Percentiles rank a stretch among this genome's conserved stretches.
Evolutionary conservation across 2,113 vertebrate species (phyloP).

Genomic region (Dipodomys spectabilis): DNA sequence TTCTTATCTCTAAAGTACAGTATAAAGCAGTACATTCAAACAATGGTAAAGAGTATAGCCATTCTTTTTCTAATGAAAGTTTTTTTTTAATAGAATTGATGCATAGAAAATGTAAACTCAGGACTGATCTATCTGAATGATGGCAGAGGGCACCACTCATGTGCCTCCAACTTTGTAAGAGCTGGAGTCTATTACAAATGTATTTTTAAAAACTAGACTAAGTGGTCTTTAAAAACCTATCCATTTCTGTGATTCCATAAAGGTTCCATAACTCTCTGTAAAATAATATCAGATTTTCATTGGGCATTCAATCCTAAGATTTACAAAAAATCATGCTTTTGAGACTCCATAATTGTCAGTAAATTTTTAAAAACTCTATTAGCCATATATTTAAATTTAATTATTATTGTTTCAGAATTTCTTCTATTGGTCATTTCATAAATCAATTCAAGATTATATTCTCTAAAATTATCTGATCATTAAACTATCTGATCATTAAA

Average conservation of each 20-base stretch:
- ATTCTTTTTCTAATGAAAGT: background rate
- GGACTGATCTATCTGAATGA: background rate
- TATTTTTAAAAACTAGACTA: background rate
- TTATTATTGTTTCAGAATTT: slow-evolving; percentile 22
- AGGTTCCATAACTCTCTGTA: background rate
- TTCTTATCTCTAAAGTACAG: background rate
- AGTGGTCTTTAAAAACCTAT: background rate
- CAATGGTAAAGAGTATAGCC: background rate
- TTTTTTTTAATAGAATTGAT: background rate
- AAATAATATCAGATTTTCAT: background rate
- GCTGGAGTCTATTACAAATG: background rate
- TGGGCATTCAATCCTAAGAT: background rate
- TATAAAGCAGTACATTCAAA: background rate
- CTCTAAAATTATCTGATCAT: background rate
- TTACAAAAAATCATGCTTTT: background rate
- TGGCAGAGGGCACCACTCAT: background rate
- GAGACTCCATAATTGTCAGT: background rate
- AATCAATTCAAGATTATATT: background rate
- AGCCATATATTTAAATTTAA: background rate
- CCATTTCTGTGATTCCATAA: background rate
- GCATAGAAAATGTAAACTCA: background rate
- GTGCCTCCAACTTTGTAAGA: background rate
- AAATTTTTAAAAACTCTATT: background rate
- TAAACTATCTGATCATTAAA: background rate
- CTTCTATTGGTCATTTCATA: background rate